A percentile compares a stretch with the other conserved stretches of the same genome.
phyloP scores from a whole-genome alignment of 1,140 invertebrate species.

The Lerema accius region DNA sequence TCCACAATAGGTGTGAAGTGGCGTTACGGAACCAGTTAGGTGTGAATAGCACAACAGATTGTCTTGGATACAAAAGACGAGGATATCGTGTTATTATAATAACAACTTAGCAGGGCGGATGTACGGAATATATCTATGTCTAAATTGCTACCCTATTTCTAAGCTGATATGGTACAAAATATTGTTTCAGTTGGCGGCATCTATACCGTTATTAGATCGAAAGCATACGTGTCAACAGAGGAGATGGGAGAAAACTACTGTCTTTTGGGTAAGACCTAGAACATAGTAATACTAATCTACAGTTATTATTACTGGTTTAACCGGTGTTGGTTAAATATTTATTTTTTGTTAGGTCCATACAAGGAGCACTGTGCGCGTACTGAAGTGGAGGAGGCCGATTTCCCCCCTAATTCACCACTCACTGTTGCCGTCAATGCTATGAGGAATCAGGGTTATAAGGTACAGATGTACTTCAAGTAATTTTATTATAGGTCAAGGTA shows the following conservation, averaged over 20 bases:
- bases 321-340: too few species aligned
- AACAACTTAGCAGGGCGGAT: not conserved
- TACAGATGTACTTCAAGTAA: slow-evolving; percentile 58
- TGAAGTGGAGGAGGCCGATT: slow-evolving; percentile 97
- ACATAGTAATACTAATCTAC: too few species aligned
- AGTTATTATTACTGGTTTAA: too few species aligned
- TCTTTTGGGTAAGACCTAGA: slow-evolving; percentile 86
- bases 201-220: slow-evolving; percentile 99
- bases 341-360: slow-evolving; percentile 88
- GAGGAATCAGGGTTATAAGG: slow-evolving; percentile 95
- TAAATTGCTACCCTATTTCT: too few species aligned
- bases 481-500: too few species aligned
- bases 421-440: slow-evolving; percentile 91
- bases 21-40: not conserved
- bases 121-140: too few species aligned
- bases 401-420: slow-evolving; percentile 89
- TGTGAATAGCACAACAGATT: not conserved
- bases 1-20: not conserved
- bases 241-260: slow-evolving; percentile 99
- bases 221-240: slow-evolving; percentile 98
- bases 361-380: slow-evolving; percentile 96
- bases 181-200: slow-evolving; percentile 94
- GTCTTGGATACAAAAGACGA: not conserved
- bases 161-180: too few species aligned
- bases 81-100: not conserved